Base-by-base conservation (phyloP, 2,113 vertebrate species). In the Pionites leucogaster region DNA sequence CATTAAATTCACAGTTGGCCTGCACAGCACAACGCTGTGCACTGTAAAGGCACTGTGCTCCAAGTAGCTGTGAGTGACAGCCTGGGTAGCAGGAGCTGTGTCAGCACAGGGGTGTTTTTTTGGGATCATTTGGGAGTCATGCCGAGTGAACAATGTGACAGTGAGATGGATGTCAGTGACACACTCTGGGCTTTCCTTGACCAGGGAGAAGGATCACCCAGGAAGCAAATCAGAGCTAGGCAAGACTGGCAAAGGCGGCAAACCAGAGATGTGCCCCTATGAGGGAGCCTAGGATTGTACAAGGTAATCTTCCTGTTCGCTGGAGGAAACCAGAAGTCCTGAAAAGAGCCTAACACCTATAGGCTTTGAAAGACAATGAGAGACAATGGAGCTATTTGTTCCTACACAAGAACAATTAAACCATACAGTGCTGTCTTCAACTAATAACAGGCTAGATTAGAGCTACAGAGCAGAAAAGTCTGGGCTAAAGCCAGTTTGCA, bases 401-500 rank as follows among this genome's bases (percentile, higher is more conserved):
- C 68, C 25, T 86, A 17, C 17, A 55, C 10, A 50, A 42, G 57
- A 90, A 55, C 53, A 93, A 91, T 77, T 88, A 88, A 88, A 90
- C 46, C 42, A 39, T 37, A n/a, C 6, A 7, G 35, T 39, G 31
- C 53, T 67, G 23, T 65, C 64, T 86, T 83, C 86, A 75, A 22
- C 72, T 70, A 77, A 18, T 65, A 72, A 67, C 68, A 90, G 37
- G 31, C 64, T 68, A 77, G 72, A 84, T 92, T 94, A 94, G 80
- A 93, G 60, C 65, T 86, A 55, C 60, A 78, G 86, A 89, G 82
- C 64, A 83, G 92, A 86, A 91, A 96, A 93, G 7, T 83, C 71
- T 91, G 60, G 44, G 60, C 60, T 95, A 86, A 81, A 86, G 86
- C 91, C 77, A 71, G 17, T 67, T 78, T 84, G 27, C 64, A 83